A percentile compares a stretch with the other conserved stretches of the same genome.
Evolutionary conservation across 2,888 invertebrate genomes (phyloP).

Genomic region (Stenurella melanura): DNA sequence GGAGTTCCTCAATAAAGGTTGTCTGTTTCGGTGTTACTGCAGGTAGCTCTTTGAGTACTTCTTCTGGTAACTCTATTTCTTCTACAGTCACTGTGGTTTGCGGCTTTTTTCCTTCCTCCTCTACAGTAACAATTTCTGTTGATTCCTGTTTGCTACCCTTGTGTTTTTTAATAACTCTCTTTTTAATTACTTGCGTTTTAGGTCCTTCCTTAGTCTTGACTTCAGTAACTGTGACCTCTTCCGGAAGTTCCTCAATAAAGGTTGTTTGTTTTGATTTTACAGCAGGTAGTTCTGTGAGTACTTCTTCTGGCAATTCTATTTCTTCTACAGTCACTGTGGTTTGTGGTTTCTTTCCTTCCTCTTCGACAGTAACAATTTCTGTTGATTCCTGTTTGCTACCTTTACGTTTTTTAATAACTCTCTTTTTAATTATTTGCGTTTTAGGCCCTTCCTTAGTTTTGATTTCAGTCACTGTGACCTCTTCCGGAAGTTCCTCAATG

Average conservation of each 20-base stretch:
- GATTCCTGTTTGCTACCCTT: slow-evolving; percentile 66
- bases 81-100: slow-evolving; percentile 60
- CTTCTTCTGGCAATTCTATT: slow-evolving; percentile 57
- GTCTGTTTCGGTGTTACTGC: slow-evolving; percentile 57
- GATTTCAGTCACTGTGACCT: slow-evolving; percentile 64
- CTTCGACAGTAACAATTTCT: slow-evolving; percentile 72
- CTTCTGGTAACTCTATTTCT: slow-evolving; percentile 70
- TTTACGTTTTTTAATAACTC: slow-evolving; percentile 66
- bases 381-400: slow-evolving; percentile 66
- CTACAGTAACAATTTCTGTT: slow-evolving; percentile 65
- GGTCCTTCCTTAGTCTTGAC: slow-evolving; percentile 60
- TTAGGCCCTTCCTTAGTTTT: slow-evolving; percentile 62
- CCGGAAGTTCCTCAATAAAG: slow-evolving; percentile 59
- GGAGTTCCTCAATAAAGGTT: slow-evolving; percentile 65
- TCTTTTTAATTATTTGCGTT: slow-evolving; percentile 64
- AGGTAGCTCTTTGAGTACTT: slow-evolving; percentile 59
- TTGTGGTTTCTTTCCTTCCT: slow-evolving; percentile 69
- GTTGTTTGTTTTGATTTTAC: slow-evolving; percentile 62
- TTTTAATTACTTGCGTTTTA: slow-evolving; percentile 65
- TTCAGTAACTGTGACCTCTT: slow-evolving; percentile 57
- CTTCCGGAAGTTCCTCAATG: slow-evolving; percentile 70
- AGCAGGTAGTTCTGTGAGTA: slow-evolving; percentile 51
- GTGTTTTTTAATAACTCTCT: slow-evolving; percentile 67
- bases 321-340: slow-evolving; percentile 71
- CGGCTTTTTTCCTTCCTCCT: slow-evolving; percentile 63